Conservation (phyloP, 2,888 invertebrate genomes). For the Salpingus planirostris region DNA sequence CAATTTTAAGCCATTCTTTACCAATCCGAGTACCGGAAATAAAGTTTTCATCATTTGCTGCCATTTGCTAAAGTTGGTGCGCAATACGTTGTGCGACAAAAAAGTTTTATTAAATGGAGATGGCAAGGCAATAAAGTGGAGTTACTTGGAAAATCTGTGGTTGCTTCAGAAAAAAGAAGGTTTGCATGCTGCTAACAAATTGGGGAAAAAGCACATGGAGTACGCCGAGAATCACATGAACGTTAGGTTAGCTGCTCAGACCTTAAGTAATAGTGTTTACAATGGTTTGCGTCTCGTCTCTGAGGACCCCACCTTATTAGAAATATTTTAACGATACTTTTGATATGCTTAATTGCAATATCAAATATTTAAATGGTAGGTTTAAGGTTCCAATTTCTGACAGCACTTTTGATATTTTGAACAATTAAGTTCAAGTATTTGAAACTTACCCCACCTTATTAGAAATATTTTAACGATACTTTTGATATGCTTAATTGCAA, state of each 20-base stretch:
- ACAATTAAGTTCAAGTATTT: too few relatives aligned
- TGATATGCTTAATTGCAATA: background rate
- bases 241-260: conserved; percentile 9
- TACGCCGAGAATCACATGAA: conserved; percentile 7
- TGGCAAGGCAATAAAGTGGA: background rate
- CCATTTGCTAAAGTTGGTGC: conserved; percentile 9
- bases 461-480: too few relatives aligned
- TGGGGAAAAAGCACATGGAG: conserved; percentile 4
- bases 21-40: conserved; percentile 6
- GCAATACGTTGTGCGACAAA: conserved; percentile 8
- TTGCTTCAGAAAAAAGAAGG: conserved; percentile 1
- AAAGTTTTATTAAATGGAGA: background rate
- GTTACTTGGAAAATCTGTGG: background rate
- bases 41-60: conserved; percentile 9
- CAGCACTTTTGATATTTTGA: too few relatives aligned
- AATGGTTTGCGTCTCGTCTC: background rate
- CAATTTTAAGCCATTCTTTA: background rate
- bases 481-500: too few relatives aligned
- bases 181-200: conserved; percentile 4
- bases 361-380: conserved; percentile 1
- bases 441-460: too few relatives aligned
- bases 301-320: background rate
- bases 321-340: background rate
- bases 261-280: conserved; percentile 6
- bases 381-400: too few relatives aligned